Conservation (phyloP, 1,140 invertebrate species). For the Ridgeia piscesae region DNA sequence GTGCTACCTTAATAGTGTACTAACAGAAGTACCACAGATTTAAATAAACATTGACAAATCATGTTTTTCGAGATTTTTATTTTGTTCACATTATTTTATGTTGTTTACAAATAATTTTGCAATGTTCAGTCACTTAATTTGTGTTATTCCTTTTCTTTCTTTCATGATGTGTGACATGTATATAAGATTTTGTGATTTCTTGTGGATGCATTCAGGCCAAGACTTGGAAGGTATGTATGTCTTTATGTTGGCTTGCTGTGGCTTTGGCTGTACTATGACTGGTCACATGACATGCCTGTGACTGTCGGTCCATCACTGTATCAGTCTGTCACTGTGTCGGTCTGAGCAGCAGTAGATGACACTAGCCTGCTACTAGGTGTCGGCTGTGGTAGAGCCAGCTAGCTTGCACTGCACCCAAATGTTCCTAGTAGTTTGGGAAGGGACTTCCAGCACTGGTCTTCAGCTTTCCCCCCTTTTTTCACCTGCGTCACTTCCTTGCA, state of each 20-base stretch:
- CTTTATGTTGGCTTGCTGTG: neutral
- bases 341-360: neutral
- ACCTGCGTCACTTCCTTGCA: no score
- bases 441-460: no score
- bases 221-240: neutral
- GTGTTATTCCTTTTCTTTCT: neutral
- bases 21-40: neutral
- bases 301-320: no score
- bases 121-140: neutral
- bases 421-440: neutral
- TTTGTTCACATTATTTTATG: neutral
- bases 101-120: neutral
- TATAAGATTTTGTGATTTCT: neutral
- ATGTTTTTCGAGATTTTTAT: no score
- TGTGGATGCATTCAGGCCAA: neutral
- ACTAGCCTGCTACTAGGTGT: neutral
- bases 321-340: neutral
- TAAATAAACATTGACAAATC: neutral
- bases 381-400: neutral
- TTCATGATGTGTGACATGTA: conserved; percentile 16
- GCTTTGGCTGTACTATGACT: neutral
- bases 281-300: no score
- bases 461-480: no score
- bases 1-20: neutral
- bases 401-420: neutral